Base-by-base conservation (phyloP, 1,140 invertebrate species). In the Coelopa frigida region DNA sequence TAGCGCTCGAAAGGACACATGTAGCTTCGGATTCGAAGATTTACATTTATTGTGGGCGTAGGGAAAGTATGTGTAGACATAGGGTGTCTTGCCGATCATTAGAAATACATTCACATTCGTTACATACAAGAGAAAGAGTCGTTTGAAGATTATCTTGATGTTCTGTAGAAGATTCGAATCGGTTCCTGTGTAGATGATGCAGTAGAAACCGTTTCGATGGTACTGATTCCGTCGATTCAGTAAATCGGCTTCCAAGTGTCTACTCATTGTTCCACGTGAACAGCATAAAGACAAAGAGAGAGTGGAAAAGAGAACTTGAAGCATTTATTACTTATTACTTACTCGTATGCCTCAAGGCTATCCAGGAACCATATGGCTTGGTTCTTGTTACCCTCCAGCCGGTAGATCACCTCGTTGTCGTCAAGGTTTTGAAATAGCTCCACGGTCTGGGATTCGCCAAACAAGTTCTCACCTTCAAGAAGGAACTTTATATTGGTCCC, bases 11-110 rank as follows among this genome's bases (percentile, higher is more conserved):
- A 61, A 61, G 23, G 54, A 51, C 3, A 39, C 5, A 21, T 26
- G 21, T 15, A 45, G 33, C 10, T 45, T 47, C 0, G 62, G 62
- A 23, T 47, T n/a, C 12, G 57, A 38, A 2, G 58, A 61, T 31
- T 56, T 57, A 7, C 63, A 67, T 15, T 44, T 54, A 14, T 12
- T 55, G 35, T 0, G 48, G 36, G 41, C 29, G 20, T 58, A 67
- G 2, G 63, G 63, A 51, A 58, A 67, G 20, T 67, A 67, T 11
- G 61, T 67, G 44, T 57, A 67, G 24, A 60, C 35, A 15, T 58
- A 40, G 1, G 58, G 52, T 1, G n/a, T 43, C 14, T 32, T 42
- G 1, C 46, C 22, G 0, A 48, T 20, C 4, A 41, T 23, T 7
- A 66, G 31, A 12, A 67, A 45, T 6, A 67, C 54, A 29, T 46